A percentile compares a stretch with the other conserved stretches of the same genome.
phyloP scores from a whole-genome alignment of 1,140 invertebrate genomes.

The Drosophila navojoa region DNA sequence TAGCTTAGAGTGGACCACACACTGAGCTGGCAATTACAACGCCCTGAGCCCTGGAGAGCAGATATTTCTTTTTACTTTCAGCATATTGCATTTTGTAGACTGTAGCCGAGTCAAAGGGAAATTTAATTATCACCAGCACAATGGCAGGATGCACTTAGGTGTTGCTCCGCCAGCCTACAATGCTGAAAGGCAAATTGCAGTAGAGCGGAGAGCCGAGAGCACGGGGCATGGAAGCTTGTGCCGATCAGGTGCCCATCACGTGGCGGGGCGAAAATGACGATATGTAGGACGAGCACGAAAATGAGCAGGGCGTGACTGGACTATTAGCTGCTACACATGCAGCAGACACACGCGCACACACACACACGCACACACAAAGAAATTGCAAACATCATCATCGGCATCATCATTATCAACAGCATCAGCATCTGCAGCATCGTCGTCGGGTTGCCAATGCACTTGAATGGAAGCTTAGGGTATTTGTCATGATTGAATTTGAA shows the following conservation, averaged over 20 bases:
- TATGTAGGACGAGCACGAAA: neutral
- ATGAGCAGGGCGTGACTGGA: slow-evolving; percentile 14
- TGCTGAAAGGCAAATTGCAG: slow-evolving; percentile 45
- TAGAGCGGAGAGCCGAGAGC: slow-evolving; percentile 1
- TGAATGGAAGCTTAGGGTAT: slow-evolving; percentile 60
- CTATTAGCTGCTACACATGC: slow-evolving; percentile 53
- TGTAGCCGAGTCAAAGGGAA: slow-evolving; percentile 31
- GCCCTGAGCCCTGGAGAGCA: neutral
- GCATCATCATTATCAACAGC: slow-evolving; percentile 9
- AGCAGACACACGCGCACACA: neutral
- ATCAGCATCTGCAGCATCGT: neutral
- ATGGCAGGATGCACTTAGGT: slow-evolving; percentile 27
- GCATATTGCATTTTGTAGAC: slow-evolving; percentile 29
- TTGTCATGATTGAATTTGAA: slow-evolving; percentile 76
- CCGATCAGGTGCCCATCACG: slow-evolving; percentile 16
- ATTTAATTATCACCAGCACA: slow-evolving; percentile 40
- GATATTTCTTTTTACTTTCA: slow-evolving; percentile 39
- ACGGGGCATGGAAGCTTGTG: slow-evolving; percentile 6
- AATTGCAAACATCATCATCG: slow-evolving; percentile 33
- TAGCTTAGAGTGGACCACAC: neutral
- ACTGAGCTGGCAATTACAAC: slow-evolving; percentile 10
- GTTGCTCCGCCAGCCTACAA: slow-evolving; percentile 11
- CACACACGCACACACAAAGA: slow-evolving; percentile 34
- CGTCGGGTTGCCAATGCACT: slow-evolving; percentile 28
- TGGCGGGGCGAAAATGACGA: neutral